A percentile compares a stretch with the other conserved stretches of the same genome.
Conservation (phyloP, 1,140 invertebrate species). For the Reticulitermes speratus region DNA sequence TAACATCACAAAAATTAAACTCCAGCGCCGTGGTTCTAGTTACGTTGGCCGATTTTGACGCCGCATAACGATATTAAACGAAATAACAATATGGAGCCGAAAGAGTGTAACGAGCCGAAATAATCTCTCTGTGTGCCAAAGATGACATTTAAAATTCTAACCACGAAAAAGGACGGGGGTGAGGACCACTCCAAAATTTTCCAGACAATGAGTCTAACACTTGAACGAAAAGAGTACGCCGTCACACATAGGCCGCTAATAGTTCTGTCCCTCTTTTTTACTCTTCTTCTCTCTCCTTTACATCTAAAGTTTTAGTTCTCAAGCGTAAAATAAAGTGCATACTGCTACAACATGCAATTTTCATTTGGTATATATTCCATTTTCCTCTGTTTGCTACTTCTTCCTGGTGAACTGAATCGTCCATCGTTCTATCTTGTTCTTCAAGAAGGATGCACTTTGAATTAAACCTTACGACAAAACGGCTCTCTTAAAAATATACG, state of each 20-base stretch:
- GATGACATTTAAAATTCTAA: too few species aligned
- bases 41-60: too few species aligned
- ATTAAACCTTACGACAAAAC: constrained; percentile 6
- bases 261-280: neutral
- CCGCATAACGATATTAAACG: too few species aligned
- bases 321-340: neutral
- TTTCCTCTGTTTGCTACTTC: neutral
- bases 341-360: neutral
- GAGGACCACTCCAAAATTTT: too few species aligned
- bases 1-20: too few species aligned
- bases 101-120: too few species aligned
- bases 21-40: too few species aligned
- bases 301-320: neutral
- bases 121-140: too few species aligned
- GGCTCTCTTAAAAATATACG: neutral
- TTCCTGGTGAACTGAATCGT: neutral
- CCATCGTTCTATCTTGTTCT: neutral
- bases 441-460: neutral
- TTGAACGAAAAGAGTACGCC: neutral
- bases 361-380: constrained; percentile 24
- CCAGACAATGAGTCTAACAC: neutral
- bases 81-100: too few species aligned
- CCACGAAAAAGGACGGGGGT: too few species aligned
- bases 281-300: neutral
- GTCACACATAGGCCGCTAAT: neutral